phyloP scores from a whole-genome alignment of 2,113 vertebrate species.

The Sorex araneus region DNA sequence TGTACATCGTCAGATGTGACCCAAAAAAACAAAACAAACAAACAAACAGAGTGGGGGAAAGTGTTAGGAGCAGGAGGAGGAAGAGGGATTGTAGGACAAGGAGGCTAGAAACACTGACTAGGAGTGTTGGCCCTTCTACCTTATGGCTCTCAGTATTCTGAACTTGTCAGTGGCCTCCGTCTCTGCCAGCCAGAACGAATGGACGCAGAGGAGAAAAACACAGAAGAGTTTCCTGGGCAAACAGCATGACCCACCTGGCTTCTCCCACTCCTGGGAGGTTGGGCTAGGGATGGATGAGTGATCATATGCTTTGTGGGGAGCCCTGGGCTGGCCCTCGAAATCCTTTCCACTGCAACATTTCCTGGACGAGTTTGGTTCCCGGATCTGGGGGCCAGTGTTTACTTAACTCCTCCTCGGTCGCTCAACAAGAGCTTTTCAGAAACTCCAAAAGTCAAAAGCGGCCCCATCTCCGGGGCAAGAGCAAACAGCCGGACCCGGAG shows the following conservation, averaged over 20 bases:
- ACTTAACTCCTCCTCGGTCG: slow-evolving; percentile 49
- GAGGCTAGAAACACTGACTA: background rate
- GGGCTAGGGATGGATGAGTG: background rate
- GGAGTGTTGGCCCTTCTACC: background rate
- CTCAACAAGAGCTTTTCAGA: slow-evolving; percentile 27
- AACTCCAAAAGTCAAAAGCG: slow-evolving; percentile 18
- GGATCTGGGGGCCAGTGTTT: slow-evolving; percentile 38
- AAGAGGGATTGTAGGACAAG: background rate
- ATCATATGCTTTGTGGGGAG: background rate
- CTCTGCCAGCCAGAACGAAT: background rate
- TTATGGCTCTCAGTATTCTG: background rate
- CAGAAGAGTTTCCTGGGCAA: background rate
- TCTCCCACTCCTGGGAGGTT: too few relatives aligned
- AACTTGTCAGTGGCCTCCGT: background rate
- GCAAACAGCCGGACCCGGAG: slow-evolving; percentile 1
- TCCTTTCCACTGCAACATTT: slow-evolving; percentile 4
- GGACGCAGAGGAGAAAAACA: background rate
- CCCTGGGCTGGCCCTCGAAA: background rate
- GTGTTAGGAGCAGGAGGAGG: background rate
- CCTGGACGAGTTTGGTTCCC: slow-evolving; percentile 57
- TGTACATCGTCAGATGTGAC: too few relatives aligned
- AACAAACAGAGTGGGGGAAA: accelerated
- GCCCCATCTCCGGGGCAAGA: slow-evolving; percentile 24
- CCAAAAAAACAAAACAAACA: too few relatives aligned
- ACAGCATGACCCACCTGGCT: background rate